Evolutionary conservation across 2,113 vertebrate genomes (phyloP), one percentile per base, ranked within the genome.

Genomic region (Muscicapa adusta): DNA sequence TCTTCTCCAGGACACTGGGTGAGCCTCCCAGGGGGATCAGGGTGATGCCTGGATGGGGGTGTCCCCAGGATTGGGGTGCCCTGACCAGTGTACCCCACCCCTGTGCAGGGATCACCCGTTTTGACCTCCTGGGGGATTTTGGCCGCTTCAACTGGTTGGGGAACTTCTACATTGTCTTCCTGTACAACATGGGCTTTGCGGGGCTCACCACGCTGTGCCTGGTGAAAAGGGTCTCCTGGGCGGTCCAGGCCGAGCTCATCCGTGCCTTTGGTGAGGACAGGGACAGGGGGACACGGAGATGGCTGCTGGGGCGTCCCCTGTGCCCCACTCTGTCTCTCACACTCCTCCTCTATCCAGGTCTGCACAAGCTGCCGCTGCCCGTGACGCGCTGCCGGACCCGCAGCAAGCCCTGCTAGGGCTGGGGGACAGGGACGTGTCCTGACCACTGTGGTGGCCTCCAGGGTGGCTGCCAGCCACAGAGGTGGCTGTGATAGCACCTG

Each of bases 1-100:
- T 99, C 53, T 99, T 99, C 96, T 99, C 99, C 93, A 98, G 99
- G 85, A 99, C 99, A 2, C 97, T 99, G 89, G 99, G 99, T 99
- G 98, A 98, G 98, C 8, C 3, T 24, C 4, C 0, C 1, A 18
- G 19, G 8, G 42, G 18, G 6, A 3, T 17, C 20, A 3, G 61
- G 66, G 80, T 18, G 48, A 18, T 33, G 47, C 61, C 1, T 0
- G n/a, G 3, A 14, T 1, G 2, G 40, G 58, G 50, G 40, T 42
- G 34, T 10, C 62, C 40, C 56, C 36, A 11, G 7, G 12, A 14
- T 0, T 4, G 60, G 51, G 63, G 51, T 61, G 60, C 57, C 75
- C 88, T 91, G 54, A 84, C 63, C n/a, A 16, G 16, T 38, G 23
- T 18, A 47, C 19, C 25, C 38, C 56, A 56, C 33, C 12, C 42